Evolutionary conservation across 2,113 vertebrate genomes (phyloP).

Genomic region (Paralichthys olivaceus): DNA sequence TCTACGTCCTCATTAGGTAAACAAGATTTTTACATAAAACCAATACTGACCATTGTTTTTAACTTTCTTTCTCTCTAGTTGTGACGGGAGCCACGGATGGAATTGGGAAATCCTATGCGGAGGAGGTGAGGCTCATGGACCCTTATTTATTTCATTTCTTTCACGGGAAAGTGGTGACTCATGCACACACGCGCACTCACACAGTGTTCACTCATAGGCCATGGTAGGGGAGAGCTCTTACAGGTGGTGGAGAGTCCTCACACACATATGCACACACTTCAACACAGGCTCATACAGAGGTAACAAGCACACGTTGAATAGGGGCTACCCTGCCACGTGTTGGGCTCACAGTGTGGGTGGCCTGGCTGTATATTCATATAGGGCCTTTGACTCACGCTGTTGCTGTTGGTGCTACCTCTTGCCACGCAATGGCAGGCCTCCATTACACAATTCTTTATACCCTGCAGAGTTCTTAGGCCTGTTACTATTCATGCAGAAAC

Average conservation of each 20-base stretch:
- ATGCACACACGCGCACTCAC: constrained; percentile 37
- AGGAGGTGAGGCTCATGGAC: constrained; percentile 87
- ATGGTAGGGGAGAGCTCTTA: constrained; percentile 60
- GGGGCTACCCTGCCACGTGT: constrained; percentile 41
- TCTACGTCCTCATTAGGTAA: background rate
- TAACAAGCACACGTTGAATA: constrained; percentile 32
- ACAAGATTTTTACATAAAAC: background rate
- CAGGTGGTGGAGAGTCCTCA: constrained; percentile 40
- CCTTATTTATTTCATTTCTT: constrained; percentile 59
- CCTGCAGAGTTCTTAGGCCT: no score
- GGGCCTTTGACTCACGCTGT: constrained; percentile 40
- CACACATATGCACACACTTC: constrained; percentile 24
- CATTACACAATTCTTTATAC: no score
- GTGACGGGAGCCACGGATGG: constrained; percentile 96
- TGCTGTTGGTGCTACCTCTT: background rate
- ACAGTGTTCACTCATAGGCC: constrained; percentile 60
- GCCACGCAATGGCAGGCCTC: no score
- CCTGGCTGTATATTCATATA: constrained; percentile 20
- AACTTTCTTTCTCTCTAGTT: constrained; percentile 80
- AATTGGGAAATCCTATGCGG: constrained; percentile 95
- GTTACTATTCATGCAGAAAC: no score
- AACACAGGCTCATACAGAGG: constrained; percentile 6
- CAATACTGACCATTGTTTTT: background rate
- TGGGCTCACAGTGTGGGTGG: background rate
- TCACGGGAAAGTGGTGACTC: constrained; percentile 70